These are phyloP conservation scores for Himalopsyche kuldschensis DNA, from an alignment of 2,888 invertebrate species.

Conservation along the genomic window DNA sequence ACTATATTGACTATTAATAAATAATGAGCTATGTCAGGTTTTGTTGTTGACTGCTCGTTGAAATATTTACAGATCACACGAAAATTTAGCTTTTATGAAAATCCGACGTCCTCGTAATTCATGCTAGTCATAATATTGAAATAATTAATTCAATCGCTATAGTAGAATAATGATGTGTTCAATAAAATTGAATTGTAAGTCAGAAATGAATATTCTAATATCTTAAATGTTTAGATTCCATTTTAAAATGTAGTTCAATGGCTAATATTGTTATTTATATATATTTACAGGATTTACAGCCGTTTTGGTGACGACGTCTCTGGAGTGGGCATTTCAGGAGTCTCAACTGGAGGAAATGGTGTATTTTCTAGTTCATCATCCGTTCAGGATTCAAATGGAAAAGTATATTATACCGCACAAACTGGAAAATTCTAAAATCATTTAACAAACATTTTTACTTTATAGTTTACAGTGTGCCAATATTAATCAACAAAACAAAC, in stretches of 20 bases:
- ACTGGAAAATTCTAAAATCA: conserved; percentile 52
- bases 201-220: no score
- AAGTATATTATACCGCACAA: conserved; percentile 54
- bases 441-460: neutral
- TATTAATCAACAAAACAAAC: neutral
- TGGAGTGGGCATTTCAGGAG: conserved; percentile 48
- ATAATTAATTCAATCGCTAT: no score
- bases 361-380: conserved; percentile 56
- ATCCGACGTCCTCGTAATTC: no score
- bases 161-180: no score
- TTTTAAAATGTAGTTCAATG: no score
- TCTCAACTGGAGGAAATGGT: conserved; percentile 51
- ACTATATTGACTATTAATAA: neutral
- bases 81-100: neutral
- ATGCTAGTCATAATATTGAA: no score
- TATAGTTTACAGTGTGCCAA: conserved; percentile 16
- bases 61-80: neutral
- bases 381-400: conserved; percentile 52
- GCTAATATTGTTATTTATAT: neutral
- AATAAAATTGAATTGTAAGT: no score
- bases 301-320: conserved; percentile 50
- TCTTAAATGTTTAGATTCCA: no score
- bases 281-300: conserved; percentile 44
- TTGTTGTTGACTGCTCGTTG: neutral
- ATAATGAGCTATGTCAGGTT: neutral